A percentile compares a stretch with the other conserved stretches of the same genome.
Evolutionary conservation across 2,888 invertebrate genomes (phyloP).

Genomic region (Pseudoips prasinana): DNA sequence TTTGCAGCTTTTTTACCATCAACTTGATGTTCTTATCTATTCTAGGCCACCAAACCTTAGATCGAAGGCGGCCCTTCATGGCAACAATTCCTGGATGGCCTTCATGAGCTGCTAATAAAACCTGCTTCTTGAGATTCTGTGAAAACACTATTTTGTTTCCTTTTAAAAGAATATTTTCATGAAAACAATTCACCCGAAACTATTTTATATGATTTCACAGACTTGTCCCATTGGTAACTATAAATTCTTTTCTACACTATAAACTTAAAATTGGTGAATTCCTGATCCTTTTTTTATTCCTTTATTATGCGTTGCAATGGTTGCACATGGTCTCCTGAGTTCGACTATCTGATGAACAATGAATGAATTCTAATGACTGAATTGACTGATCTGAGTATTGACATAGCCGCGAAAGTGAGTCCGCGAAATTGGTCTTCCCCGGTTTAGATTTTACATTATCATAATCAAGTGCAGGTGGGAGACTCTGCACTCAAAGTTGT

Average conservation of each 20-base stretch:
- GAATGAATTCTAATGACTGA: constrained; percentile 1
- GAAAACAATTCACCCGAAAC: constrained; percentile 38
- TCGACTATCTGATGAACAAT: constrained; percentile 18
- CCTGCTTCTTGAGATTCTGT: constrained; percentile 4
- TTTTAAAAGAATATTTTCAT: constrained; percentile 24
- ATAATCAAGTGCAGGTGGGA: too few relatives aligned
- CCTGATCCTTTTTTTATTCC: constrained; percentile 8
- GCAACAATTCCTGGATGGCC: constrained; percentile 46
- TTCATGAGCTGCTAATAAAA: constrained; percentile 30
- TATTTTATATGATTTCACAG: constrained; percentile 20
- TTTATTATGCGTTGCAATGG: constrained; percentile 6
- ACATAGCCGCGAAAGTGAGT: constrained; percentile 25
- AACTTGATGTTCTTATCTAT: too few relatives aligned
- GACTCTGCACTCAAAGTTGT: too few relatives aligned
- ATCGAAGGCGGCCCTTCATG: too few relatives aligned
- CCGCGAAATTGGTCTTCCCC: constrained; percentile 38
- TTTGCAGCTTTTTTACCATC: too few relatives aligned
- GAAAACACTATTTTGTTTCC: constrained; percentile 29
- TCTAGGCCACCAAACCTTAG: too few relatives aligned
- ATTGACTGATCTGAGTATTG: neutral
- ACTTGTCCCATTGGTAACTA: constrained; percentile 19
- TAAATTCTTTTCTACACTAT: constrained; percentile 15
- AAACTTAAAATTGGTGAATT: constrained; percentile 13
- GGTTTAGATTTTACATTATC: constrained; percentile 23
- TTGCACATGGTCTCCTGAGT: constrained; percentile 9